These are phyloP conservation scores for Xiphophorus couchianus DNA, from an alignment of 2,113 vertebrate genomes.

Conservation along the genomic window DNA sequence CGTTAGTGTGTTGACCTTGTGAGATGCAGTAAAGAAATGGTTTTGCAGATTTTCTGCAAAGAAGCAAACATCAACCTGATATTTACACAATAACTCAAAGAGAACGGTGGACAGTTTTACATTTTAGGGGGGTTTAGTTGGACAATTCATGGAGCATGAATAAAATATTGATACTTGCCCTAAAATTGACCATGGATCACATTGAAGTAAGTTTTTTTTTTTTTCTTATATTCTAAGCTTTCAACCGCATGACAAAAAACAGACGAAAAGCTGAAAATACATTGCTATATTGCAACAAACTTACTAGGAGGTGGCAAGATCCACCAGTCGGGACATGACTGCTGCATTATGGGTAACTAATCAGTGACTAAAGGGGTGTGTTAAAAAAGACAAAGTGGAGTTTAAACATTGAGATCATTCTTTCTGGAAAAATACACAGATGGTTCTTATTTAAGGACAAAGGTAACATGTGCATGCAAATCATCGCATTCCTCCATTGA, in stretches of 20 bases:
- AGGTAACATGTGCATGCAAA: background rate
- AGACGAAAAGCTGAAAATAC: background rate
- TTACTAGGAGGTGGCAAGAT: background rate
- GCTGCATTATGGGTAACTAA: background rate
- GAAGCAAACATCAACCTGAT: background rate
- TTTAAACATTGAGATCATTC: background rate
- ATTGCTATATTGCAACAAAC: background rate
- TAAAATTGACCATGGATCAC: background rate
- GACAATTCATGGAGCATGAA: background rate
- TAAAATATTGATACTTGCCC: too few species aligned
- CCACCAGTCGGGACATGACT: background rate
- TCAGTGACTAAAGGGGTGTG: background rate
- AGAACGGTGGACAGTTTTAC: background rate
- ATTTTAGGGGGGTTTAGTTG: background rate
- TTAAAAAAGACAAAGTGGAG: background rate
- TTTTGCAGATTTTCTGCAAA: background rate
- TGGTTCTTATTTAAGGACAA: too few species aligned
- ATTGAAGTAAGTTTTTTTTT: too few species aligned
- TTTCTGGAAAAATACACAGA: background rate
- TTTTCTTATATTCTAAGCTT: too few species aligned
- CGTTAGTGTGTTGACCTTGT: constrained; percentile 47
- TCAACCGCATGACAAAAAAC: too few species aligned
- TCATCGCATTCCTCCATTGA: background rate
- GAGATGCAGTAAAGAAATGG: constrained; percentile 4
- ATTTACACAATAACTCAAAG: background rate